Evolutionary conservation across 2,113 vertebrate genomes (phyloP), one percentile per base, ranked within the genome.

Genomic region (Grammomys surdaster): DNA sequence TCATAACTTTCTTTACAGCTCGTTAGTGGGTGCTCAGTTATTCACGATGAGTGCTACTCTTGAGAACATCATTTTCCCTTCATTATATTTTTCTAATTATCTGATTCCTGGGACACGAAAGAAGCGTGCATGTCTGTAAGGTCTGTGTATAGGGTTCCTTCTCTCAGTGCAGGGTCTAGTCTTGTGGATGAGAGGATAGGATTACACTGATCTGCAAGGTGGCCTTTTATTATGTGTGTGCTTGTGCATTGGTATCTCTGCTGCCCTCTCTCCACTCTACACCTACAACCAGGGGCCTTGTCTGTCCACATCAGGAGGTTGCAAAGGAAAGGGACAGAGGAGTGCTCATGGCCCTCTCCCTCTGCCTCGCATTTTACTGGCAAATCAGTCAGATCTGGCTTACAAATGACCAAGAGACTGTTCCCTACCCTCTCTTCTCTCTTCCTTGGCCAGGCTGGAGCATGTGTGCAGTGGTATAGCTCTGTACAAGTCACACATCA

Each of bases 401-500:
- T 26, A 60, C 54, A 40, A 58, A 7, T n/a, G 58, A 82, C 36
- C 36, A 3, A 22, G 22, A 40, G 36, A 36, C 33, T 14, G 17
- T 12, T n/a, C 20, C n/a, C 54, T 4, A 26, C n/a, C 54, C 22
- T 60, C 36, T 40, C 20, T 89, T 22, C 56, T 60, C 12, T 3
- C 33, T n/a, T 84, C 24, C 58, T 43, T 40, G 56, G n/a, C 12
- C 80, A 36, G 70, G 26, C 40, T 19, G 4, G 48, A 75, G 36
- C 3, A 2, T 13, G 1, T 5, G 3, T 17, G 19, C 40, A 40
- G 56, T 1, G 3, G 22, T 16, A 20, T 51, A 4, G 75, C 33
- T 81, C 46, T 14, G 0, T 72, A 54, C 51, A 77, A 63, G 2
- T 40, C 22, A 26, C 0, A 0, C 5, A 24, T 1, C 6, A 7